Conservation (phyloP, 2,113 vertebrate genomes). For the Notiomystis cincta region DNA sequence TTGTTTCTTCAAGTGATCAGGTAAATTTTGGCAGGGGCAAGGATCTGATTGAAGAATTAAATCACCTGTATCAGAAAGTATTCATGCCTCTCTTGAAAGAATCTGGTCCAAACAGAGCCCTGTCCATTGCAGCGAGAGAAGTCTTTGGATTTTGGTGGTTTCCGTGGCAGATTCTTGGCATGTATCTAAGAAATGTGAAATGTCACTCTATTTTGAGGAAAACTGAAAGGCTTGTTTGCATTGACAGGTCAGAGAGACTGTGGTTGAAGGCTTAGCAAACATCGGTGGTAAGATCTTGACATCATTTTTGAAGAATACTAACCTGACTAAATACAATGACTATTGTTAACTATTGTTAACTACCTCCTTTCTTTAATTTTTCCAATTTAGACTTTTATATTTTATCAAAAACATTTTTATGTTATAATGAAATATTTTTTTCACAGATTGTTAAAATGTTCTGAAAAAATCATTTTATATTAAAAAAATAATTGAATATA, state of each 20-base stretch:
- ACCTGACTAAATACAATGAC: background rate
- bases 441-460: background rate
- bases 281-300: slow-evolving; percentile 84
- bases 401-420: background rate
- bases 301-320: background rate
- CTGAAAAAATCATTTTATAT: background rate
- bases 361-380: background rate
- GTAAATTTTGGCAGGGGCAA: background rate
- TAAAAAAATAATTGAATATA: background rate
- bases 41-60: background rate
- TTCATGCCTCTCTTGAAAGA: background rate
- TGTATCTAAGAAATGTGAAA: background rate
- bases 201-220: background rate
- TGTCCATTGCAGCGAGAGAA: background rate
- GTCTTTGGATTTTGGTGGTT: background rate
- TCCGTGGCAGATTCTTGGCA: background rate
- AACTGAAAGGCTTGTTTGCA: slow-evolving; percentile 31
- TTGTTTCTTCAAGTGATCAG: background rate
- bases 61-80: background rate
- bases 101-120: background rate
- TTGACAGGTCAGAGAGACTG: slow-evolving; percentile 86
- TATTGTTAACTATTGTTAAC: too few relatives aligned
- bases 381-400: background rate
- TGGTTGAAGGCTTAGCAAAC: slow-evolving; percentile 84
- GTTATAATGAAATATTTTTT: background rate